These are phyloP conservation scores for Popillia japonica DNA, from an alignment of 1,140 invertebrate genomes.

Conservation along the genomic window DNA sequence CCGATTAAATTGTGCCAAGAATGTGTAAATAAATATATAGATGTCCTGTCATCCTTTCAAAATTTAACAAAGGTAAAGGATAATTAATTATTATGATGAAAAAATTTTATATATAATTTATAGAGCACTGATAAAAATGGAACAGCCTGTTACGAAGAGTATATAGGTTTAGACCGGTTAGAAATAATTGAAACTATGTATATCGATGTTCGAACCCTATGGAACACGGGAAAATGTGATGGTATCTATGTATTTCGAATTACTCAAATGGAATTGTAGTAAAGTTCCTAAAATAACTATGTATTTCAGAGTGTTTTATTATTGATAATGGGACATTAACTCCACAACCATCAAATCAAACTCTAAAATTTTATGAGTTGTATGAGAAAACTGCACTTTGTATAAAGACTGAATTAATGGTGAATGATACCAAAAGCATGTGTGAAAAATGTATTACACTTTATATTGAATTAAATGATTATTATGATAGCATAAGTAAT, in stretches of 20 bases:
- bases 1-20: constrained; percentile 65
- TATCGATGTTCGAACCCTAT: constrained; percentile 62
- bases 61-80: constrained; percentile 60
- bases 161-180: constrained; percentile 65
- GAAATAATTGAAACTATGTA: constrained; percentile 64
- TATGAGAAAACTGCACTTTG: constrained; percentile 62
- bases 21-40: constrained; percentile 64
- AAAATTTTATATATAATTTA: constrained; percentile 43
- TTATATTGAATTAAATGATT: constrained; percentile 64
- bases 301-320: constrained; percentile 65
- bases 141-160: constrained; percentile 62
- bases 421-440: constrained; percentile 55
- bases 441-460: constrained; percentile 64
- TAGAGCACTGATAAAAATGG: constrained; percentile 59
- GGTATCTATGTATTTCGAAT: constrained; percentile 59
- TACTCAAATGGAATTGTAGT: constrained; percentile 33
- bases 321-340: constrained; percentile 59
- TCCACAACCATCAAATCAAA: constrained; percentile 60
- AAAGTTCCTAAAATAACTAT: constrained; percentile 41
- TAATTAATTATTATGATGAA: constrained; percentile 37
- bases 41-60: constrained; percentile 61
- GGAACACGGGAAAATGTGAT: constrained; percentile 66
- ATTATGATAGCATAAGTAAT: constrained; percentile 65
- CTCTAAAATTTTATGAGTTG: constrained; percentile 61
- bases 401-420: constrained; percentile 51